Percentiles rank a stretch among this genome's conserved stretches.
Evolutionary conservation across 2,797 vertebrate species (phyloP).

Genomic region (Sebastes miniatus): DNA sequence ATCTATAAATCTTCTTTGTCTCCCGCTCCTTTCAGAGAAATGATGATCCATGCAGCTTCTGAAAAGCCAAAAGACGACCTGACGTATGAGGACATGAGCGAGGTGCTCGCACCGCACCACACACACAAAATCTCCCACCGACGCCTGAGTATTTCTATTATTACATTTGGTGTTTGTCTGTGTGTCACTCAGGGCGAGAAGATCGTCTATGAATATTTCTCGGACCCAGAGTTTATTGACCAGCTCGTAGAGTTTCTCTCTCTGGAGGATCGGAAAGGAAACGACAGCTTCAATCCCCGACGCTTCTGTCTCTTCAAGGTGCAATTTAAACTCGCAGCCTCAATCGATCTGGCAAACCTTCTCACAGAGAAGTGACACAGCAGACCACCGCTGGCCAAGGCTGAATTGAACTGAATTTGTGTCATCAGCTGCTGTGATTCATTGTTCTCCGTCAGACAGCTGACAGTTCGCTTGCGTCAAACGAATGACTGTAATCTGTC

Average conservation of each 20-base stretch:
- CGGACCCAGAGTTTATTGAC: slow-evolving; percentile 90
- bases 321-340: slow-evolving; percentile 46
- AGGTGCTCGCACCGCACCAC: slow-evolving; percentile 77
- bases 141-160: not conserved
- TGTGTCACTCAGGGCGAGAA: slow-evolving; percentile 88
- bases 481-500: slow-evolving; percentile 35
- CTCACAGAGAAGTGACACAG: slow-evolving; percentile 51
- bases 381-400: slow-evolving; percentile 12
- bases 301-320: slow-evolving; percentile 99
- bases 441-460: slow-evolving; percentile 29
- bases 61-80: slow-evolving; percentile 90
- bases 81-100: slow-evolving; percentile 88
- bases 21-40: slow-evolving; percentile 81
- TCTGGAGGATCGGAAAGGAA: slow-evolving; percentile 97
- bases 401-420: slow-evolving; percentile 39
- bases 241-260: slow-evolving; percentile 94
- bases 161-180: slow-evolving; percentile 18
- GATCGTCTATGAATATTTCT: slow-evolving; percentile 95
- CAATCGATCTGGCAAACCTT: slow-evolving; percentile 35
- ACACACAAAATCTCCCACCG: not conserved
- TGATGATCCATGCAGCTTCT: slow-evolving; percentile 90
- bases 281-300: slow-evolving; percentile 97
- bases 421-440: slow-evolving; percentile 47
- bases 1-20: slow-evolving; percentile 74
- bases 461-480: slow-evolving; percentile 33